A percentile compares a stretch with the other conserved stretches of the same genome.
phyloP scores from a whole-genome alignment of 2,113 vertebrate species.

The Peromyscus leucopus region DNA sequence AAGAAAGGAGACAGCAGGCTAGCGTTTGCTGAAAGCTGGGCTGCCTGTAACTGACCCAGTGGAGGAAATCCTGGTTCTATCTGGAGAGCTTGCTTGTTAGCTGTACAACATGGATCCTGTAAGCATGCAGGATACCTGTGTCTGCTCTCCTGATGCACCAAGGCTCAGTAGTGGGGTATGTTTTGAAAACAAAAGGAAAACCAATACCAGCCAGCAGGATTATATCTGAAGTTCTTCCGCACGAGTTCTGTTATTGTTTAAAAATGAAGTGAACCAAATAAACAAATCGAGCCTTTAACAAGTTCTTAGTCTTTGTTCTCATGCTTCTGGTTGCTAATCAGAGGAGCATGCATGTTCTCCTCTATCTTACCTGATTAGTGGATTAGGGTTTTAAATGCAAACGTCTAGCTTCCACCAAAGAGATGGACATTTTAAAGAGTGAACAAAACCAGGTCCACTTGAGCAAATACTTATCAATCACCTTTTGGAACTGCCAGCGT shows the following conservation, averaged over 20 bases:
- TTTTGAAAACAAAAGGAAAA: conserved; percentile 77
- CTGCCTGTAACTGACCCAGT: conserved; percentile 85
- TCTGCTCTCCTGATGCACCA: conserved; percentile 58
- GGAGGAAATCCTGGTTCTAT: conserved; percentile 82
- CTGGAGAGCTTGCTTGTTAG: conserved; percentile 80
- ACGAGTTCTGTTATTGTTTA: conserved; percentile 51
- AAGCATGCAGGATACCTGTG: conserved; percentile 54
- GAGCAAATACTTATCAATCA: conserved; percentile 71
- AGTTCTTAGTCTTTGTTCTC: conserved; percentile 18
- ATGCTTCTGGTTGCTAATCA: conserved; percentile 19
- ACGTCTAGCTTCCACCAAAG: conserved; percentile 65
- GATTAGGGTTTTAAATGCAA: conserved; percentile 30
- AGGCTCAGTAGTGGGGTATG: conserved; percentile 18
- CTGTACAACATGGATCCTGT: conserved; percentile 76
- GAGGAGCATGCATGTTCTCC: neutral
- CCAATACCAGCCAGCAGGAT: conserved; percentile 62
- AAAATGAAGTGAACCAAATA: conserved; percentile 52
- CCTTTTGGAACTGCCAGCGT: conserved; percentile 79
- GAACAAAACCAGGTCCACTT: conserved; percentile 73
- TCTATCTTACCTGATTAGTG: neutral
- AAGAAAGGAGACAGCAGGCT: conserved; percentile 88
- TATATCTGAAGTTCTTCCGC: conserved; percentile 69
- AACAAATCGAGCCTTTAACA: conserved; percentile 14
- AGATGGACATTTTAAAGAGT: conserved; percentile 78
- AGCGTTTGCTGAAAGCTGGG: conserved; percentile 84